Percentiles rank a stretch among this genome's conserved stretches.
These are phyloP conservation scores for Halcyon smyrnensis DNA, from an alignment of 2,797 vertebrate species.

Conservation along the genomic window DNA sequence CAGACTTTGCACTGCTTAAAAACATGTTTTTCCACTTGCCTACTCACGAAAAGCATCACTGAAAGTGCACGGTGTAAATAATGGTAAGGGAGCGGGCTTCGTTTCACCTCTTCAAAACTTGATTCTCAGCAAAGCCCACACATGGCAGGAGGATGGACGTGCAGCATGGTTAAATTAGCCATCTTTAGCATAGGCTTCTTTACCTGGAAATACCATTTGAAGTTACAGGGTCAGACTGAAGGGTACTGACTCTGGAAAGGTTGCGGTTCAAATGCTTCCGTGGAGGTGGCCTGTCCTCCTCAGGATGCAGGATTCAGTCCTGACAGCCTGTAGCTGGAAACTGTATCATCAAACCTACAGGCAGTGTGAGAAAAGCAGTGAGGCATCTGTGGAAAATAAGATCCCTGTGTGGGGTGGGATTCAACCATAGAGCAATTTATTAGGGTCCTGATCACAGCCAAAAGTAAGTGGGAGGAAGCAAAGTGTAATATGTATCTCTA, in stretches of 20 bases:
- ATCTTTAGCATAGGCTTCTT: background rate
- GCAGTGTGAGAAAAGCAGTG: background rate
- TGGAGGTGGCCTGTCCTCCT: background rate
- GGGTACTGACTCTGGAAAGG: background rate
- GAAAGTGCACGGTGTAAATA: background rate
- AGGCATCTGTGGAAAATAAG: background rate
- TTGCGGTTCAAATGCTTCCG: accelerated
- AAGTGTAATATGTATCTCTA: background rate
- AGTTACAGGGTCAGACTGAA: background rate
- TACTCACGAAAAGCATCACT: background rate
- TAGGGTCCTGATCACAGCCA: background rate
- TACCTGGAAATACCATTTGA: background rate
- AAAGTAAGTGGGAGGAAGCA: background rate
- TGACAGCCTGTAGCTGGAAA: background rate
- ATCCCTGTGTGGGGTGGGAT: background rate
- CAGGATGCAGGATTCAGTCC: background rate
- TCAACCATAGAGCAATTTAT: background rate
- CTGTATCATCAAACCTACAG: background rate
- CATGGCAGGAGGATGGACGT: background rate
- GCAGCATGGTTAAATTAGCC: background rate
- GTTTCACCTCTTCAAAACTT: background rate
- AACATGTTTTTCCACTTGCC: slow-evolving; percentile 6
- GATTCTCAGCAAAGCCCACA: background rate
- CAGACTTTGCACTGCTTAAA: slow-evolving; percentile 1
- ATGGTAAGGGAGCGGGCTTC: accelerated